These are phyloP conservation scores for Crossocerus cetratus DNA, from an alignment of 2,888 invertebrate species.

Conservation along the genomic window DNA sequence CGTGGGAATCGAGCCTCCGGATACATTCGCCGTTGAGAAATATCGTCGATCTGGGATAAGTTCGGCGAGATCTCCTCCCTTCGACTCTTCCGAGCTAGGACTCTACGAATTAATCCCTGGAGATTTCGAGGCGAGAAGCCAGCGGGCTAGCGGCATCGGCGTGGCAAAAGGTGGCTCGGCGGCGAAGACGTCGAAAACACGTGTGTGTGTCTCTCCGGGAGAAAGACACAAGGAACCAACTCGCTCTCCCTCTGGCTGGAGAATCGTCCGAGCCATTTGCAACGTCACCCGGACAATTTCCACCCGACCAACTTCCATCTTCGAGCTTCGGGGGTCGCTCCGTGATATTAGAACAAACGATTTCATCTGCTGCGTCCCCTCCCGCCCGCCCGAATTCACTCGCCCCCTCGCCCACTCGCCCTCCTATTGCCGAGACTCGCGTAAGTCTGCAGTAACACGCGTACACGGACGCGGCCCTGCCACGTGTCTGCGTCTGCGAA, in stretches of 20 bases:
- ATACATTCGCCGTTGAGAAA: not conserved
- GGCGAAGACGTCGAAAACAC: conserved; percentile 24
- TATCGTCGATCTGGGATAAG: conserved; percentile 1
- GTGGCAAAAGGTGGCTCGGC: conserved; percentile 11
- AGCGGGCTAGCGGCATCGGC: conserved; percentile 17
- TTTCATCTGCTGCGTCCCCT: conserved; percentile 47
- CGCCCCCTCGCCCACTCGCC: not conserved
- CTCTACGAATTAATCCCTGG: conserved; percentile 45
- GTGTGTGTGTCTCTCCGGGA: conserved; percentile 16
- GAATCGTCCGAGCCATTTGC: conserved; percentile 48
- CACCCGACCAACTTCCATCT: conserved; percentile 51
- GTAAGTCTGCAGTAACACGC: not conserved
- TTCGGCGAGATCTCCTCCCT: conserved; percentile 14
- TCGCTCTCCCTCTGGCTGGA: conserved; percentile 9
- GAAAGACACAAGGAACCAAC: conserved; percentile 29
- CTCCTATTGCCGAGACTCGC: conserved; percentile 5
- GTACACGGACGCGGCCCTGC: no score
- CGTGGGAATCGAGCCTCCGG: not conserved
- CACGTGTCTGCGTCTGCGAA: not conserved
- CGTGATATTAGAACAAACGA: conserved; percentile 60
- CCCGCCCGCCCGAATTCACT: conserved; percentile 20
- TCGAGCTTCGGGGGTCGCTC: conserved; percentile 45
- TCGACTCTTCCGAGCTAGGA: conserved; percentile 37
- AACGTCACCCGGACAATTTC: conserved; percentile 58
- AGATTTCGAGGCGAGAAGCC: conserved; percentile 36